Conservation (phyloP, 1,140 invertebrate species). For the Laupala kohalensis region DNA sequence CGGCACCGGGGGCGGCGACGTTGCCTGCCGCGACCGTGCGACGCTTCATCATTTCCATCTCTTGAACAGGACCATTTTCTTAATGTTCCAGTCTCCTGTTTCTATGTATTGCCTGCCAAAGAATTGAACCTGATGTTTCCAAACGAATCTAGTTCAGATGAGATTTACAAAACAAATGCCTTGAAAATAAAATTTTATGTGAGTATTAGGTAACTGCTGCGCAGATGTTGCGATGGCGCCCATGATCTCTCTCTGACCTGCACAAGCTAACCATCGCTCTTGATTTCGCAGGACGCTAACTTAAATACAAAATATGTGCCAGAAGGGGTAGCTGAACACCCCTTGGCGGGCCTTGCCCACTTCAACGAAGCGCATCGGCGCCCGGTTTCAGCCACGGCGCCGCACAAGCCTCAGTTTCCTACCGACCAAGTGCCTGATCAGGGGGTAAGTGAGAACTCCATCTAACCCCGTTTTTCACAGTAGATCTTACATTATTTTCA, state of each 20-base stretch:
- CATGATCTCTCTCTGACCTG: too few species aligned
- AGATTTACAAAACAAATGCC: slow-evolving; percentile 44
- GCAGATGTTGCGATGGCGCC: neutral
- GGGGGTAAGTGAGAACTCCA: slow-evolving; percentile 18
- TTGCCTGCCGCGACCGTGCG: neutral
- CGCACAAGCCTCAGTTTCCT: slow-evolving; percentile 20
- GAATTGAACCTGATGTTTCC: slow-evolving; percentile 46
- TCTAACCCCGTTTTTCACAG: too few species aligned
- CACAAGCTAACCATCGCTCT: slow-evolving; percentile 8
- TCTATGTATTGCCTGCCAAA: slow-evolving; percentile 46
- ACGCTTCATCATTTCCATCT: neutral
- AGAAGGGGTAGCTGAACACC: slow-evolving; percentile 19
- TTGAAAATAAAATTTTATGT: slow-evolving; percentile 44
- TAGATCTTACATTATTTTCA: too few species aligned
- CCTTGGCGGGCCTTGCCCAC: neutral
- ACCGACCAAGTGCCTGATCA: slow-evolving; percentile 24
- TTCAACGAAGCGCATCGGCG: slow-evolving; percentile 28
- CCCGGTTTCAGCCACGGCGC: slow-evolving; percentile 30
- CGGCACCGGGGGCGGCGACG: neutral
- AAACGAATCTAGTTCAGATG: slow-evolving; percentile 46
- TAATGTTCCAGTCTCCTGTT: slow-evolving; percentile 20
- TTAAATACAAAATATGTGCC: slow-evolving; percentile 32
- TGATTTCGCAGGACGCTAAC: slow-evolving; percentile 32
- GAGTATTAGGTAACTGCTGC: slow-evolving; percentile 6
- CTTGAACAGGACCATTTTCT: neutral